A percentile compares a stretch with the other conserved stretches of the same genome.
phyloP scores from a whole-genome alignment of 1,140 invertebrate genomes.

The Anastrepha obliqua region DNA sequence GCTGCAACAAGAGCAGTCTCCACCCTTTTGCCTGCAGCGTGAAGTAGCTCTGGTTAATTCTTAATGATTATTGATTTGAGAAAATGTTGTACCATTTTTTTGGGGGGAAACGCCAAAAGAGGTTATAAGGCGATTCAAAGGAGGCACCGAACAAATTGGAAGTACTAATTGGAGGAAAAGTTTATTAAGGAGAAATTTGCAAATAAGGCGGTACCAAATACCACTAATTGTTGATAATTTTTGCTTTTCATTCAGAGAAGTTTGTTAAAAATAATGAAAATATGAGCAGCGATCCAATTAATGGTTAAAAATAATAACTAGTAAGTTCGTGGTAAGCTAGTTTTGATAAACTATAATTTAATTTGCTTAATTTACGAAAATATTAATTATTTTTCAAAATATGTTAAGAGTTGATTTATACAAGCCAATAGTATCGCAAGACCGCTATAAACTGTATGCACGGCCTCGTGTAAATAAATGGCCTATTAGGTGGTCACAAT shows the following conservation, averaged over 20 bases:
- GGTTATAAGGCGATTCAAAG: background rate
- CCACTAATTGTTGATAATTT: background rate
- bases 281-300: too few species aligned
- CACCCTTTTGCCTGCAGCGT: constrained; percentile 23
- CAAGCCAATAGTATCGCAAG: too few species aligned
- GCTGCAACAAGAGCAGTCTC: background rate
- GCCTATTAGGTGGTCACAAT: too few species aligned
- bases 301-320: too few species aligned
- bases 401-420: too few species aligned
- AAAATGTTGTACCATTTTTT: background rate
- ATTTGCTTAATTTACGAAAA: too few species aligned
- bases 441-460: too few species aligned
- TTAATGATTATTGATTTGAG: constrained; percentile 49
- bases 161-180: constrained; percentile 6
- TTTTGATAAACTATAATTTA: too few species aligned
- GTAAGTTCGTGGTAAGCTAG: too few species aligned
- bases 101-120: background rate
- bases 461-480: too few species aligned
- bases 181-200: constrained; percentile 36
- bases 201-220: background rate
- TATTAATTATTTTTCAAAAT: too few species aligned
- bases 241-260: background rate
- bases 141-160: constrained; percentile 3
- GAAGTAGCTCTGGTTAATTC: background rate
- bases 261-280: too few species aligned